phyloP scores from a whole-genome alignment of 2,888 invertebrate species.

The Stenotaenia linearis region DNA sequence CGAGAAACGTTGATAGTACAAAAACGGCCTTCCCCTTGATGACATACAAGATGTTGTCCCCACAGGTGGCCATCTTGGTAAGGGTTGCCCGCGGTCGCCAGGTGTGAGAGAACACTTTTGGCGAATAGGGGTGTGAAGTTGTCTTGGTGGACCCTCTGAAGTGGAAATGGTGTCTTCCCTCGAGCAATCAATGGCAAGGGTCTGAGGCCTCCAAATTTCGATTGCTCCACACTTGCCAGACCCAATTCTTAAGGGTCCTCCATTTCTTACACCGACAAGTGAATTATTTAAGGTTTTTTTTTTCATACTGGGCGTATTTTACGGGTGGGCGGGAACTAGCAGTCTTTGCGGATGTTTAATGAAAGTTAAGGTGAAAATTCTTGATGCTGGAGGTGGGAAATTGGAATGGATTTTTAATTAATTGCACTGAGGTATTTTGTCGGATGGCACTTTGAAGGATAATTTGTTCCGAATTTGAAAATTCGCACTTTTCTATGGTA shows the following conservation, averaged over 20 bases:
- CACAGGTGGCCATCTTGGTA: constrained; percentile 26
- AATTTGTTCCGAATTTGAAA: not conserved
- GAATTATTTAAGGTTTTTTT: constrained; percentile 14
- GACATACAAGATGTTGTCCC: constrained; percentile 22
- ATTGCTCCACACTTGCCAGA: constrained; percentile 20
- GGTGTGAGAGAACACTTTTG: constrained; percentile 6
- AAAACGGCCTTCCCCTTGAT: not conserved
- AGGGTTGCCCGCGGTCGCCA: not conserved
- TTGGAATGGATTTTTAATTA: constrained; percentile 26
- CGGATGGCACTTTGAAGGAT: not conserved
- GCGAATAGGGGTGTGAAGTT: constrained; percentile 7
- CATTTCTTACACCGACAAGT: constrained; percentile 11
- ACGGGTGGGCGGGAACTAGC: not conserved
- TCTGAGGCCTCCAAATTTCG: constrained; percentile 26
- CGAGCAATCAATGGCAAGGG: constrained; percentile 26
- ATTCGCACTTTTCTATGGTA: not conserved
- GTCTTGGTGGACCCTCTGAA: constrained; percentile 26
- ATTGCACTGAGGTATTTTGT: not conserved
- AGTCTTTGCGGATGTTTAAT: constrained; percentile 6
- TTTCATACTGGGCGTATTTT: not conserved
- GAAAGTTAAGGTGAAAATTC: constrained; percentile 1
- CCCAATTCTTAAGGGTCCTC: constrained; percentile 20
- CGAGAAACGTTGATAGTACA: not conserved
- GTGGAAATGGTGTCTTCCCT: constrained; percentile 26
- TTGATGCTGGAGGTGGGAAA: not conserved